Evolutionary conservation across 2,113 vertebrate genomes (phyloP), one percentile per base, ranked within the genome.

Genomic region (Phasianus colchicus): DNA sequence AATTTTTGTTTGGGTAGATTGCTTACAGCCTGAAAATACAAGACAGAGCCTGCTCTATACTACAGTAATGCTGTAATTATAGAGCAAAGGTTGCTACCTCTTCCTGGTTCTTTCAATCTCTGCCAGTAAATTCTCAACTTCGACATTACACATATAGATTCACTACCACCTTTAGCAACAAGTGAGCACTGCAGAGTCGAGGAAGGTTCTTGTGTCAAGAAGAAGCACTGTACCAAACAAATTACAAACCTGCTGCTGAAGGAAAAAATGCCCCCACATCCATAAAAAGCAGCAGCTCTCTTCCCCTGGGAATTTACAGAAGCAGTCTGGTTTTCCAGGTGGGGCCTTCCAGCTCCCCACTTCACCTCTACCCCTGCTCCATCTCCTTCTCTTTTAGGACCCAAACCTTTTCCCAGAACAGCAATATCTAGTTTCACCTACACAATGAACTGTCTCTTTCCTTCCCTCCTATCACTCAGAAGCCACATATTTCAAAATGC

Each of bases 381-480:
- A 75, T 30, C 2, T 1, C 30, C 25, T 25, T 36, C 27, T 71
- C 30, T 38, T 34, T 1, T 42, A 42, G 52, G 48, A 9, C 67
- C 32, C 48, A 21, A 9, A 18, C 43, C 6, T 42, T 25, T n/a
- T n/a, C 43, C 34, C 52, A 30, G 29, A 65, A 40, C 38, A 58
- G 10, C 17, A 36, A 27, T 13, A 52, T 17, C 29, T 30, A 42
- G 12, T 75, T 88, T 65, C 38, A 48, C 25, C 21, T 9, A 10
- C 30, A 3, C 30, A 22, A 9, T 4, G 25, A 60, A 65, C 17
- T n/a, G 29, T 22, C 6, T 48, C 47, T 45, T 78, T 29, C 4
- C 0, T 70, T 52, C n/a, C 52, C 52, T 42, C 18, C 13, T 34
- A 4, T 21, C 11, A 6, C 16, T 34, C 30, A 4, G 1, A 71